Base-by-base conservation (phyloP, 2,113 vertebrate genomes). In the Numenius arquata region DNA sequence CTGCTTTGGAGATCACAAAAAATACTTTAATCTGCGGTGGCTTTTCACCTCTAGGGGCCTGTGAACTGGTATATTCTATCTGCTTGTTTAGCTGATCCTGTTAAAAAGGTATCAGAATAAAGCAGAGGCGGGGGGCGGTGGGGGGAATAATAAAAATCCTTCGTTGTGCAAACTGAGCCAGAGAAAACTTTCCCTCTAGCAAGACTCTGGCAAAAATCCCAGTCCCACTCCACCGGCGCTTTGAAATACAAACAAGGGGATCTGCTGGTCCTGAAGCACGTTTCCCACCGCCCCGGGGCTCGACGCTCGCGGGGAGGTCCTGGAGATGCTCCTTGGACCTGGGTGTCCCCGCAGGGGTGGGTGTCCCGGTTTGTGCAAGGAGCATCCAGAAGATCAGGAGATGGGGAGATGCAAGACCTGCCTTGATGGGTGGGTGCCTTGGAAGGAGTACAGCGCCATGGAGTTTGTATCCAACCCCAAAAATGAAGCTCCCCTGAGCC, bases 161-260 rank as follows among this genome's bases (percentile, higher is more conserved):
- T 94, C 9, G 0, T 94, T 7, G 12, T 34, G 58, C 82, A 88
- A 96, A 92, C 62, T 15, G 92, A 97, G 87, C 75, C 88, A 92
- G 81, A 84, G 88, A 90, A 97, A 97, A 96, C 89, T 93, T 96
- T 63, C 96, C 97, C 96, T 97, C 95, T 30, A 96, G 96, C 96
- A 96, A 96, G 93, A 92, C 90, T 92, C 88, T 81, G 94, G 94
- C 93, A 94, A 86, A 96, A 87, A 89, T 95, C 95, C 93, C 95
- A 96, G 91, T 85, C 85, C 84, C 81, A 43, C 70, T 90, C 38
- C 68, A 77, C 11, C 21, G 8, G 20, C 41, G 58, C 86, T 95
- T 96, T 96, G 87, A 96, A 96, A 97, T 70, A 85, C 88, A 91
- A 95, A 78, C 59, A 55, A 4, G 11, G 87, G 63, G 84, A 59